Base-by-base conservation (phyloP, 2,113 vertebrate genomes). In the Parus major region DNA sequence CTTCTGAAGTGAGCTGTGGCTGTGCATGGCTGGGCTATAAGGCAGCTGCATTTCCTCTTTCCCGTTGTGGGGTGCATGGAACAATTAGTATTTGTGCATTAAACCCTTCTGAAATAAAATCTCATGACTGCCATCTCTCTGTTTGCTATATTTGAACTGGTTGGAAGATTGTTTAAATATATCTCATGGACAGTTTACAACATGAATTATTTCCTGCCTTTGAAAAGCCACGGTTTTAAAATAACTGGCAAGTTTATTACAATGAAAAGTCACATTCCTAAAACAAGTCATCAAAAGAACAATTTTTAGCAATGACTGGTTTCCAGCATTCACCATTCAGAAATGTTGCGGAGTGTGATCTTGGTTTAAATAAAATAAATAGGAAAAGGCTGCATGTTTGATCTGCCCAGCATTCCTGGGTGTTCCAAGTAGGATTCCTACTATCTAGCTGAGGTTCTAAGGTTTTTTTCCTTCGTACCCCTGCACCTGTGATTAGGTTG, bases 181-280 rank as follows among this genome's bases (percentile, higher is more conserved):
- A 85, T 86, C 65, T 88, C 46, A 31, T 50, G 76, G 79, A 89
- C 73, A 72, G 86, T 95, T 96, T 92, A 91, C 89, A 87, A 52
- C 64, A 75, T 17, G 5, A 86, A 83, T 95, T 86, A 72, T 91
- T 95, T 96, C 90, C 93, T 93, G 78, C 71, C 75, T 87, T 92
- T 52, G 41, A 93, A 94, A 92, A 92, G 35, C 64, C 6, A 2
- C 50, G 69, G 44, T 77, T 96, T 94, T 35, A 77, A 92, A 61
- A 25, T 86, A 79, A 57, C 78, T 94, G 72, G n/a, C 77, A 92
- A 87, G 63, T 85, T 95, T 95, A 82, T 92, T 91, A 19, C 82
- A 72, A 57, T 64, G 50, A 69, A 86, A 86, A 41, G n/a, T 94
- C 77, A 71, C 21, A 39, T 92, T 94, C 71, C 39, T 93, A 72